Base-by-base conservation (phyloP, 2,888 invertebrate genomes). In the Zhuqinia jingwanae region DNA sequence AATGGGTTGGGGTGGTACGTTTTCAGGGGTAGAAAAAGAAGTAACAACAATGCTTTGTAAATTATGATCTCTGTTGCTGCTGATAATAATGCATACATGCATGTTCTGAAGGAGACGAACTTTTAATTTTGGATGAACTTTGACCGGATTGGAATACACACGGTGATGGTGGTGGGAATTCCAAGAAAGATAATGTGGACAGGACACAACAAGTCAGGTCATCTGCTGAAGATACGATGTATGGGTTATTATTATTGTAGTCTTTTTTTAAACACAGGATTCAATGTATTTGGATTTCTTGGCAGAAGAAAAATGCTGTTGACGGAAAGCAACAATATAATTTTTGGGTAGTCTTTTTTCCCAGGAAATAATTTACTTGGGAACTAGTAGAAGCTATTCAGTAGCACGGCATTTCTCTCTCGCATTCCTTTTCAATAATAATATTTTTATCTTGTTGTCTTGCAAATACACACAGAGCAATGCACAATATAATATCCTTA, bases 241-340 rank as follows among this genome's bases (percentile, higher is more conserved):
- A n/a, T n/a, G n/a, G n/a, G n/a, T n/a, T n/a, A n/a, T n/a, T n/a
- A n/a, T n/a, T n/a, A n/a, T n/a, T n/a, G n/a, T n/a, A n/a, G n/a
- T n/a, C n/a, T n/a, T n/a, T n/a, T n/a, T n/a, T n/a, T n/a, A n/a
- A n/a, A n/a, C n/a, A n/a, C n/a, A n/a, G n/a, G n/a, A n/a, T n/a
- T n/a, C n/a, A n/a, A n/a, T n/a, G n/a, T n/a, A n/a, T n/a, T n/a
- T n/a, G n/a, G n/a, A n/a, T n/a, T n/a, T n/a, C n/a, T n/a, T n/a
- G n/a, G n/a, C n/a, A 13, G 6, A 25, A 58, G 65, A 42, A 20
- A 65, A 65, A 65, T 65, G 65, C 65, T 65, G 65, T 65, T 65
- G 65, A 65, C 36, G 65, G 65, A 65, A 65, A 65, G 20, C 5
- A 20, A 42, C 30, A 22, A 13, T 25, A 25, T 25, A 47, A 15